phyloP scores from a whole-genome alignment of 2,888 invertebrate genomes.

The Rhodophaea formosa region DNA sequence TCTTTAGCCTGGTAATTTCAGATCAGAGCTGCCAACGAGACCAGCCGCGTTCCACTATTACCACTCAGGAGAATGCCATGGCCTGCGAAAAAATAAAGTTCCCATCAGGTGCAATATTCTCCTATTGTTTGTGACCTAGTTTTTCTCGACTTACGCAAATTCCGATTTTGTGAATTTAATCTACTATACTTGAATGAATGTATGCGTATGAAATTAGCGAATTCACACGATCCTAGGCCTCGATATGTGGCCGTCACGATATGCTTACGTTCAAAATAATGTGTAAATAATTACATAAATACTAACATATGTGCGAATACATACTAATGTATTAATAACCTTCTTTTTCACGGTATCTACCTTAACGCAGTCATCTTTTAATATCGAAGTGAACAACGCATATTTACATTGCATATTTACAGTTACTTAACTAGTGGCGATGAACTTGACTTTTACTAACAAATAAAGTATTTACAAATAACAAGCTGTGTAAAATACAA shows the following conservation, averaged over 20 bases:
- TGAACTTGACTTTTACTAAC: neutral
- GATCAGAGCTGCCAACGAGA: neutral
- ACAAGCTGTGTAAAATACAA: no score
- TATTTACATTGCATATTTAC: neutral
- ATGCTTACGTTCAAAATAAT: neutral
- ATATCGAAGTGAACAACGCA: no score
- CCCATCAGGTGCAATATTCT: conserved; percentile 12
- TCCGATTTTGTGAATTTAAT: conserved; percentile 16
- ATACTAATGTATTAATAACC: neutral
- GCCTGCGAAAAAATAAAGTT: conserved; percentile 17
- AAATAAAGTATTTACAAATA: no score
- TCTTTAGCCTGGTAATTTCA: neutral
- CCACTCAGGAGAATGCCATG: conserved; percentile 4
- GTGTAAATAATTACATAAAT: neutral
- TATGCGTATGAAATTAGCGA: conserved; percentile 30
- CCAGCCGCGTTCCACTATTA: conserved; percentile 1
- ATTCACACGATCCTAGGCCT: conserved; percentile 20
- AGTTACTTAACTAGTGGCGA: neutral
- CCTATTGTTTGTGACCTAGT: conserved; percentile 10
- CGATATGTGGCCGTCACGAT: neutral
- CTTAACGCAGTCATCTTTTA: neutral
- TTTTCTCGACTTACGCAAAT: conserved; percentile 19
- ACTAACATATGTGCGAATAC: neutral
- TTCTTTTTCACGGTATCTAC: neutral
- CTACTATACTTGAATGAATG: conserved; percentile 22